These are phyloP conservation scores for Brevipalpus yothersi DNA, from an alignment of 1,140 invertebrate genomes.

Conservation along the genomic window DNA sequence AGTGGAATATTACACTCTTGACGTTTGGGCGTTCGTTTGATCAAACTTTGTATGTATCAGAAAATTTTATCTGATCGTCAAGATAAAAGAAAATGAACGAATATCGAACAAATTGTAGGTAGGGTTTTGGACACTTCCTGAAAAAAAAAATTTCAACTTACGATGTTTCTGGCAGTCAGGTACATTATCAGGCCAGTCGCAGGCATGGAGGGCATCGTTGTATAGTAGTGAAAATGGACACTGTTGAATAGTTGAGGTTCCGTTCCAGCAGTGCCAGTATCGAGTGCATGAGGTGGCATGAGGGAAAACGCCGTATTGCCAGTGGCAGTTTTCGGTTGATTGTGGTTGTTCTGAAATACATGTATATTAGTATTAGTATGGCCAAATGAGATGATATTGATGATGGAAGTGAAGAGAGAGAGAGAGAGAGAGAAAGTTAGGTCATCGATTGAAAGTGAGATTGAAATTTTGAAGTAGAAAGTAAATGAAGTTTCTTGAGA, in stretches of 20 bases:
- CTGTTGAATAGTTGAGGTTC: conserved; percentile 68
- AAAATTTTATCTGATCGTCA: not conserved
- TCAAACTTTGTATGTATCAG: not conserved
- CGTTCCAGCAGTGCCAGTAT: conserved; percentile 86
- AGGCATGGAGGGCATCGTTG: conserved; percentile 65
- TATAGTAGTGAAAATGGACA: conserved; percentile 72
- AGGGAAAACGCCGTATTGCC: conserved; percentile 75
- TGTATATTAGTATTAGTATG: not conserved
- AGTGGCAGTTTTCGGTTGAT: conserved; percentile 59
- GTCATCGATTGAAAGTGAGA: not conserved
- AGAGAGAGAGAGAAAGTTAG: not conserved
- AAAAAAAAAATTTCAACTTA: conserved; percentile 27
- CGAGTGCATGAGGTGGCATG: conserved; percentile 74
- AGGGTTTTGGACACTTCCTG: no score
- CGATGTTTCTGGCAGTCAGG: conserved; percentile 77
- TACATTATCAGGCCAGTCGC: conserved; percentile 78
- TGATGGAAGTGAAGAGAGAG: not conserved
- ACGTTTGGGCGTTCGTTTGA: no score
- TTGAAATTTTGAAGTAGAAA: not conserved
- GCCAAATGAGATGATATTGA: not conserved
- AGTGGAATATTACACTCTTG: not conserved
- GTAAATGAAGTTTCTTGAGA: not conserved
- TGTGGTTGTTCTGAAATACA: conserved; percentile 42
- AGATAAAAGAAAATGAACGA: not conserved
- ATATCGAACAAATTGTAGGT: not conserved